These are phyloP conservation scores for Setipinna tenuifilis DNA, from an alignment of 2,797 vertebrate species.

Conservation along the genomic window DNA sequence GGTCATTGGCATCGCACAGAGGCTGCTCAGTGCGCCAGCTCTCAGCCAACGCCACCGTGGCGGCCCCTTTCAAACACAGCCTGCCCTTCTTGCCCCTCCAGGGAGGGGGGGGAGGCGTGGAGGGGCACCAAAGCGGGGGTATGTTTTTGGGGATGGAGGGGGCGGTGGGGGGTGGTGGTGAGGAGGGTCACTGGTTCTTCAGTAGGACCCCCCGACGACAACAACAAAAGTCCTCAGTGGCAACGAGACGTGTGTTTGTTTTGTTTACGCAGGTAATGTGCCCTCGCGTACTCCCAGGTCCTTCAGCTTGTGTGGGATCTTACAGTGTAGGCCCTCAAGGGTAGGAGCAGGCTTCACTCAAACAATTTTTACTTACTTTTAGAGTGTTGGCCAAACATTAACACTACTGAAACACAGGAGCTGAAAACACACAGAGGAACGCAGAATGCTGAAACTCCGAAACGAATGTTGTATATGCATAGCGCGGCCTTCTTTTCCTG, in stretches of 20 bases:
- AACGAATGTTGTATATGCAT: no score
- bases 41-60: slow-evolving; percentile 39
- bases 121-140: neutral
- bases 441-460: no score
- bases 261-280: slow-evolving; percentile 13
- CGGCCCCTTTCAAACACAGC: slow-evolving; percentile 10
- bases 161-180: neutral
- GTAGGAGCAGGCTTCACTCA: no score
- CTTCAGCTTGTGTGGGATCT: slow-evolving; percentile 11
- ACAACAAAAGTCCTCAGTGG: neutral
- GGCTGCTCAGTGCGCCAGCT: slow-evolving; percentile 69
- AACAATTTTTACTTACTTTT: no score
- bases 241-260: neutral
- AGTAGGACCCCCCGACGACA: neutral
- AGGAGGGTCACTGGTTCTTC: neutral
- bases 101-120: neutral
- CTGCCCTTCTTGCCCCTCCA: neutral
- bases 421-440: no score
- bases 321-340: neutral
- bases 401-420: no score
- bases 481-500: no score
- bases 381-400: no score
- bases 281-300: neutral
- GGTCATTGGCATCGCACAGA: slow-evolving; percentile 74
- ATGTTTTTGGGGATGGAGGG: neutral